Evolutionary conservation across 1,140 invertebrate species (phyloP).

Genomic region (Drosophila equinoxialis): DNA sequence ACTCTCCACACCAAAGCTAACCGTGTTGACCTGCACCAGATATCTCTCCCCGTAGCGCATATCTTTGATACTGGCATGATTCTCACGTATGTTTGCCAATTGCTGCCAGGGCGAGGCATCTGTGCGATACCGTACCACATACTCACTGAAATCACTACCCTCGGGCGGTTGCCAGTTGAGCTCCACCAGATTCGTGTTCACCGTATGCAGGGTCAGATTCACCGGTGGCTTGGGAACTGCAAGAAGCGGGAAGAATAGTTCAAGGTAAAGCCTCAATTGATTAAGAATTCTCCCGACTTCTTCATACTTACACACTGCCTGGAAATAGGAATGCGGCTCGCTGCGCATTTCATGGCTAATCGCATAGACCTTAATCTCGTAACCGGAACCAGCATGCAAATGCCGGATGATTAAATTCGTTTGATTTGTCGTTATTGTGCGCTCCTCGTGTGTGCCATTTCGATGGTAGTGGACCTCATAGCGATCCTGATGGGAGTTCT

Average conservation of each 20-base stretch:
- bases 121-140: conserved; percentile 91
- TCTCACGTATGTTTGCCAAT: conserved; percentile 86
- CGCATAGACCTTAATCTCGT: conserved; percentile 94
- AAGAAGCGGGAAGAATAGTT: not conserved
- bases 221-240: conserved; percentile 92
- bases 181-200: conserved; percentile 90
- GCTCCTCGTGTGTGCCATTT: conserved; percentile 89
- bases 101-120: conserved; percentile 88
- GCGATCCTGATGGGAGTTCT: conserved; percentile 94
- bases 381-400: conserved; percentile 93
- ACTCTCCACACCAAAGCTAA: conserved; percentile 92
- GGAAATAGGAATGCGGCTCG: conserved; percentile 93
- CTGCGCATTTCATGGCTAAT: conserved; percentile 92
- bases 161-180: conserved; percentile 91
- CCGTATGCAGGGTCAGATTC: conserved; percentile 90
- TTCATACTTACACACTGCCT: conserved; percentile 92
- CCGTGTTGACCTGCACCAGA: conserved; percentile 93
- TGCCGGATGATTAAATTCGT: conserved; percentile 89
- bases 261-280: no score
- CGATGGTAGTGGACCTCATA: conserved; percentile 93
- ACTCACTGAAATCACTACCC: conserved; percentile 90
- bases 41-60: conserved; percentile 95
- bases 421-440: conserved; percentile 87
- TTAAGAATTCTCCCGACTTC: no score
- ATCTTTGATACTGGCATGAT: conserved; percentile 91